Evolutionary conservation across 2,113 vertebrate species (phyloP), one percentile per base, ranked within the genome.

Genomic region (Vulpes ferrilata): DNA sequence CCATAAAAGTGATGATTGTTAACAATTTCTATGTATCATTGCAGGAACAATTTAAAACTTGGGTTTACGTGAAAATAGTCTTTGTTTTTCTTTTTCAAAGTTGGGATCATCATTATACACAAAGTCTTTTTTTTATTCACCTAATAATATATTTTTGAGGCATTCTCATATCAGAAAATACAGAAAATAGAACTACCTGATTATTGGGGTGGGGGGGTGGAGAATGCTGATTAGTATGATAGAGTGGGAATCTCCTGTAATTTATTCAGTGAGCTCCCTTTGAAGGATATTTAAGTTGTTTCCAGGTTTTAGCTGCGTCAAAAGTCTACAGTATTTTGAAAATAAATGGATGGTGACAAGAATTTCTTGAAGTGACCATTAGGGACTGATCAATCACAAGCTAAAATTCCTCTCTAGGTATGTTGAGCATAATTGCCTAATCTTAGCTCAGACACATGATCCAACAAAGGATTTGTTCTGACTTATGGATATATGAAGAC

Each of bases 121-220:
- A 91, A n/a, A 48, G 13, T 38, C 32, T 90, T 86, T 90, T 19
- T 51, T 38, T 79, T 65, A 53, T 53, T 30, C 38, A 67, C 35
- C 92, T 95, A 84, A 17, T 88, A 67, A 43, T 88, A 71, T 48
- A 73, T 69, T 87, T 92, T 90, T 32, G 38, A 76, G 11, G 23
- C 76, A 88, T 88, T 95, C 94, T 6, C 43, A 51, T 88, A 55
- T 93, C 81, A 91, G 64, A 86, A 94, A 93, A 60, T 88, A 59
- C 19, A 90, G 74, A 92, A 65, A 87, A 59, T n/a, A 90, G 69
- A 92, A 4, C 5, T 88, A 51, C 27, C 95, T 88, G 69, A 60
- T 95, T 88, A 51, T 95, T 97, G 8, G 12, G 35, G 35, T 35
- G 35, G 15, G 48, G 17, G 27, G 23, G 59, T 3, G 9, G 15